Evolutionary conservation across 2,113 vertebrate genomes (phyloP).

Genomic region (Hemiscyllium ocellatum): DNA sequence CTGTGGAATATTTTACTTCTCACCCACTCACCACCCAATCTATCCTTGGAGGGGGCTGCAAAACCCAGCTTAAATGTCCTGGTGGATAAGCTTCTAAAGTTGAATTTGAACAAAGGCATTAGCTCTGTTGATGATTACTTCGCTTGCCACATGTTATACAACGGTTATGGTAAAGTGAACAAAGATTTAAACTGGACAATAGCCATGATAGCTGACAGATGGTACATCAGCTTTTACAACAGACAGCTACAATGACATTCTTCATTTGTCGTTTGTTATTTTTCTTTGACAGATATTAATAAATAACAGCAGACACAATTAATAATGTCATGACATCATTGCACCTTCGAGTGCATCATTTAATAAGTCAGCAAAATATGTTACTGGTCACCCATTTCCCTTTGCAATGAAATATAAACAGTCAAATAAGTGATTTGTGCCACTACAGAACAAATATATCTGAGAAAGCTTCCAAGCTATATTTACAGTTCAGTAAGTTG

Average conservation of each 20-base stretch:
- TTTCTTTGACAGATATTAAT: neutral
- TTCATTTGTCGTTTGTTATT: neutral
- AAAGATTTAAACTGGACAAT: neutral
- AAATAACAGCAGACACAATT: neutral
- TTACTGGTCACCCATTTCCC: neutral
- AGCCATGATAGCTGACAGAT: neutral
- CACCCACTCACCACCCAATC: too few species aligned
- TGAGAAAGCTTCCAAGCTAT: neutral
- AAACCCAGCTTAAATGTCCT: neutral
- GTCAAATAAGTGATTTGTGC: neutral
- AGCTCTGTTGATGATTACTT: neutral
- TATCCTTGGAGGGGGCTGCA: neutral
- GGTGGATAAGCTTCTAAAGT: too few species aligned
- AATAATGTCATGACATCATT: neutral
- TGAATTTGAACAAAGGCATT: constrained; percentile 13
- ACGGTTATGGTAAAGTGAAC: neutral
- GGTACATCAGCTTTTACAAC: neutral
- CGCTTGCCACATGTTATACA: neutral
- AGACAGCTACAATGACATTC: neutral
- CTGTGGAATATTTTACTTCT: too few species aligned
- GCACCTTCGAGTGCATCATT: neutral
- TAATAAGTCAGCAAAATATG: neutral
- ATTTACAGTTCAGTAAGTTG: neutral
- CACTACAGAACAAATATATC: neutral
- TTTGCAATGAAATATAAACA: neutral